Base-by-base conservation (phyloP, 2,113 vertebrate species). In the Channa argus region DNA sequence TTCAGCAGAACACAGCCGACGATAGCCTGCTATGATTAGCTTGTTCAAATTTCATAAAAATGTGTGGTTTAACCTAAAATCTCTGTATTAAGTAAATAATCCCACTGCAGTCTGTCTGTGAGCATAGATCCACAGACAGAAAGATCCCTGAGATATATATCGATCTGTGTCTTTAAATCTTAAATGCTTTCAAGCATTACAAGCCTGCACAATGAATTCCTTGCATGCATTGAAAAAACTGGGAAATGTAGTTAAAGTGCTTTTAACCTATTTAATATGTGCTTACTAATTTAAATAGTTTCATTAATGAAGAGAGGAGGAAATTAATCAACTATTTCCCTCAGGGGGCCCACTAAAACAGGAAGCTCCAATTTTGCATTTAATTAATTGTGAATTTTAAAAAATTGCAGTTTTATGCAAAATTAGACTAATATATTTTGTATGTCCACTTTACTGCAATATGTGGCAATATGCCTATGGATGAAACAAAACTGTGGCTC, bases 1-100 rank as follows among this genome's bases (percentile, higher is more conserved):
- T 39, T 79, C 49, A 47, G 44, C 71, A 55, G 39, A 59, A 73
- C 13, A 50, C n/a, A 24, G 45, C 37, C 34, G 4, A 58, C 59
- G 51, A 7, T 24, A 52, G 47, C 12, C 64, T 58, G n/a, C 6
- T n/a, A 34, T 61, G 59, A 51, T 67, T 5, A 58, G 24, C 24
- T 24, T 24, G 24, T 24, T 24, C 24, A 24, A 24, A 24, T 24
- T 24, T 24, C 24, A 24, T 24, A 24, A 24, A 24, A 24, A 24
- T 24, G 24, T n/a, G 15, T n/a, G 43, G 55, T 47, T 60, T 36
- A n/a, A 47, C 45, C n/a, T 9, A 10, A 63, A 55, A 45, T 46
- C 36, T n/a, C 2, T 34, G 43, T 41, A 36, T 9, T n/a, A 15
- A 63, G 2, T 2, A 8, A 65, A 50, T 62, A 6, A 66, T 66